Evolutionary conservation across 2,797 vertebrate genomes (phyloP).

Genomic region (Chloroceryle amazona): DNA sequence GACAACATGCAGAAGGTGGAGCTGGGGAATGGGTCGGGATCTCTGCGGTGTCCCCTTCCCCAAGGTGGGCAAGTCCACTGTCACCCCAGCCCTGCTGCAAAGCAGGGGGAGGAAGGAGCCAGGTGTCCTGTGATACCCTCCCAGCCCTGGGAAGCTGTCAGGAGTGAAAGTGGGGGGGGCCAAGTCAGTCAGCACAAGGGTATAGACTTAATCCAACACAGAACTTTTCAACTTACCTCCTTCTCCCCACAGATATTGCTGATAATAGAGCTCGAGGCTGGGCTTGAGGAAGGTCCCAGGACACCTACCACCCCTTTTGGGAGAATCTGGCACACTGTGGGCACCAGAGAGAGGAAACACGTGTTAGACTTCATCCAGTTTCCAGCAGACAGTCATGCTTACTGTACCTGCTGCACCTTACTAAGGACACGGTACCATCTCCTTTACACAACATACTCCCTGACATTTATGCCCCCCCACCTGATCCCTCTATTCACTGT

Average conservation of each 20-base stretch:
- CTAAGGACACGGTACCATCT: fast-evolving
- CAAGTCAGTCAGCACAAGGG: fast-evolving
- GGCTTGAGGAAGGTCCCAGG: constrained; percentile 95
- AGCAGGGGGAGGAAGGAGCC: neutral
- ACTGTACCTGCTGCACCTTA: neutral
- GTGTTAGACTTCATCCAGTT: neutral
- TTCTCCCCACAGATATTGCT: constrained; percentile 99
- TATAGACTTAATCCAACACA: fast-evolving
- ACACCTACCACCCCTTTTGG: constrained; percentile 97
- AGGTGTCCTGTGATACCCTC: neutral
- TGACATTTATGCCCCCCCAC: neutral
- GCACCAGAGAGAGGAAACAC: constrained; percentile 26
- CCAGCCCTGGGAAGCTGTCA: neutral
- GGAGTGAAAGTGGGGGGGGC: fast-evolving
- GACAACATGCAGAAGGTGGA: fast-evolving
- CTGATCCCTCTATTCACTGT: neutral
- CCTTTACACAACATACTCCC: neutral
- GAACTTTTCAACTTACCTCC: constrained; percentile 87
- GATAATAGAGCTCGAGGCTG: constrained; percentile 98
- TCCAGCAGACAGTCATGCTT: neutral
- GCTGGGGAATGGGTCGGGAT: neutral
- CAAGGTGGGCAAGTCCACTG: fast-evolving
- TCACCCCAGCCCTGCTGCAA: fast-evolving
- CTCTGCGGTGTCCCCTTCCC: neutral
- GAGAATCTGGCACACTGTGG: constrained; percentile 97